phyloP scores from a whole-genome alignment of 2,113 vertebrate species.

The Antigone vipio region DNA sequence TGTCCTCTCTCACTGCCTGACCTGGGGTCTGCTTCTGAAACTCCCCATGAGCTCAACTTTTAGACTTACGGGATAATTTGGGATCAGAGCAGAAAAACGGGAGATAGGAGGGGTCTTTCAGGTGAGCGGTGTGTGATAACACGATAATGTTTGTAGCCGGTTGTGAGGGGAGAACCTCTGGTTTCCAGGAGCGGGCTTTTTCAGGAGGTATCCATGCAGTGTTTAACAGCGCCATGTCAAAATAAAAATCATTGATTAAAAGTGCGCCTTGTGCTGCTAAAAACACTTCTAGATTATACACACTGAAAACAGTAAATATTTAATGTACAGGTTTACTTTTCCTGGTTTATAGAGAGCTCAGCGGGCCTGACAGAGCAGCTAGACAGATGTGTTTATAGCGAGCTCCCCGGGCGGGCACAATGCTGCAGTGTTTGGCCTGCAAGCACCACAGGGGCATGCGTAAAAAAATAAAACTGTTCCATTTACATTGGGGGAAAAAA shows the following conservation, averaged over 20 bases:
- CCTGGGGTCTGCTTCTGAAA: neutral
- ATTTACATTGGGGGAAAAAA: constrained; percentile 48
- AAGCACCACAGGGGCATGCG: constrained; percentile 27
- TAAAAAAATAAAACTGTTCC: constrained; percentile 46
- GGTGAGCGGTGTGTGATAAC: neutral
- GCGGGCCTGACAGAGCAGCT: constrained; percentile 41
- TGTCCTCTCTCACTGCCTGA: neutral
- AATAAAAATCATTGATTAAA: constrained; percentile 14
- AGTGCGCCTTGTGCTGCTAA: neutral
- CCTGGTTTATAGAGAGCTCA: constrained; percentile 41
- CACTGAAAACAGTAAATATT: constrained; percentile 35
- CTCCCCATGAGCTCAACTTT: neutral
- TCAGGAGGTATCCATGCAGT: neutral
- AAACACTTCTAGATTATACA: constrained; percentile 12
- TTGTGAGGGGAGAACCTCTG: neutral
- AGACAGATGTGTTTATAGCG: constrained; percentile 59
- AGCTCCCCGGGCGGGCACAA: constrained; percentile 25
- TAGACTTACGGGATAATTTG: neutral
- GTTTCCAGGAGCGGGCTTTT: neutral
- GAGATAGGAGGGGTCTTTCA: neutral
- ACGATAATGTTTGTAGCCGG: accelerated
- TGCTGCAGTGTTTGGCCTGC: constrained; percentile 49
- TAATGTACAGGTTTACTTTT: constrained; percentile 50
- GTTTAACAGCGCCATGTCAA: neutral
- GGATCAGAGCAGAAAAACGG: neutral